These are phyloP conservation scores for Dendrocincla fuliginosa DNA, from an alignment of 2,797 vertebrate species.

Conservation along the genomic window DNA sequence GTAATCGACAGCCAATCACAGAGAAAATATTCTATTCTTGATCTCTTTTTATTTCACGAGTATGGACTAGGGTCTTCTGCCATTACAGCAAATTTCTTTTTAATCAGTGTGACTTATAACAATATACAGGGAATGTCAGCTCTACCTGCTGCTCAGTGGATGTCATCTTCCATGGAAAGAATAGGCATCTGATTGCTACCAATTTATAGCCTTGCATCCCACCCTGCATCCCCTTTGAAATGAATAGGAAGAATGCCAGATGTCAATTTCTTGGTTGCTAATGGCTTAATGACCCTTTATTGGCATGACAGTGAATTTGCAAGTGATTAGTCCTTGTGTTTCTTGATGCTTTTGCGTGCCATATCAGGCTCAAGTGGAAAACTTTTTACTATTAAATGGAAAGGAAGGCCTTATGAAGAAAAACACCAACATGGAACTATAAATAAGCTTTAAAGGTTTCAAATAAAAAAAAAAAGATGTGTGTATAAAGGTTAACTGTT, in stretches of 20 bases:
- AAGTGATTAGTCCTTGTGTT: not conserved
- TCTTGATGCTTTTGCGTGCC: not conserved
- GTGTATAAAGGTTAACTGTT: not conserved
- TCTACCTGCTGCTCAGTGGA: not conserved
- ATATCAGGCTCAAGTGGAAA: not conserved
- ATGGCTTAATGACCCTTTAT: not conserved
- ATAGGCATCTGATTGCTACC: not conserved
- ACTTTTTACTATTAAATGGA: not conserved
- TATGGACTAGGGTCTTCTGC: not conserved
- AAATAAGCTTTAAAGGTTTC: not conserved
- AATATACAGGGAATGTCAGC: not conserved
- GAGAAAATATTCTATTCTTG: not conserved
- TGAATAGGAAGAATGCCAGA: conserved; percentile 7
- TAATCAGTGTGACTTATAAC: not conserved
- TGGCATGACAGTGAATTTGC: not conserved
- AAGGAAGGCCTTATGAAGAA: not conserved
- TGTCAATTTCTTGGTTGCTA: not conserved
- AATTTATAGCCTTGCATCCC: not conserved
- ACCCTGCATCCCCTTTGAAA: not conserved
- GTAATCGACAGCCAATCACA: not conserved
- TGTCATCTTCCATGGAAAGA: not conserved
- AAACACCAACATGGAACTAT: not conserved
- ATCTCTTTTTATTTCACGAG: not conserved
- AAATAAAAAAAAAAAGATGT: not conserved
- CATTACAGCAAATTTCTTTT: not conserved